A percentile compares a stretch with the other conserved stretches of the same genome.
Evolutionary conservation across 2,113 vertebrate species (phyloP).

Genomic region (Balaenoptera acutorostrata): DNA sequence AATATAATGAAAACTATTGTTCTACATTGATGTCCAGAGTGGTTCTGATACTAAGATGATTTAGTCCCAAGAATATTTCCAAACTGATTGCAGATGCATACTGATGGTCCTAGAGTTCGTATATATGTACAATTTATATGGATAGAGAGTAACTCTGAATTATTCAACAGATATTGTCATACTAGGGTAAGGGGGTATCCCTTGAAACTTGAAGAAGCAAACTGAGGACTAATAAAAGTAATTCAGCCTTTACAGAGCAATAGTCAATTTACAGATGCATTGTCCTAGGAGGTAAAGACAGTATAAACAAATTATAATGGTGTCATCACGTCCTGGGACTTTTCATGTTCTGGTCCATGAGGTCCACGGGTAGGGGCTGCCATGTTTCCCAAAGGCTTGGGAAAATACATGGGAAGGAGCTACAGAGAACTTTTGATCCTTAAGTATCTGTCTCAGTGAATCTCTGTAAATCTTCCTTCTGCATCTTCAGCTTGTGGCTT

Average conservation of each 20-base stretch:
- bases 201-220: neutral
- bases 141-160: neutral
- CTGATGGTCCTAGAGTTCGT: neutral
- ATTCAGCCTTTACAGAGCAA: neutral
- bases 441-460: neutral
- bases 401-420: neutral
- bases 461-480: neutral
- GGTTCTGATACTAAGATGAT: neutral
- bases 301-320: neutral
- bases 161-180: neutral
- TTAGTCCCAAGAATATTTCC: conserved; percentile 5
- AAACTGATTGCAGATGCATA: neutral
- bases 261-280: neutral
- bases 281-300: neutral
- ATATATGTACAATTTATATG: neutral
- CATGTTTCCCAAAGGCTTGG: neutral
- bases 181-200: neutral
- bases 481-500: neutral
- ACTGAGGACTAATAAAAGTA: neutral
- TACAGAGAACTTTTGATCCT: neutral
- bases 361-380: neutral
- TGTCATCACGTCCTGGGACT: accelerated
- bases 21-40: neutral
- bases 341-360: too few species aligned
- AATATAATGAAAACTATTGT: conserved; percentile 18